phyloP scores from a whole-genome alignment of 2,888 invertebrate genomes.

The Strigamia maritima region DNA sequence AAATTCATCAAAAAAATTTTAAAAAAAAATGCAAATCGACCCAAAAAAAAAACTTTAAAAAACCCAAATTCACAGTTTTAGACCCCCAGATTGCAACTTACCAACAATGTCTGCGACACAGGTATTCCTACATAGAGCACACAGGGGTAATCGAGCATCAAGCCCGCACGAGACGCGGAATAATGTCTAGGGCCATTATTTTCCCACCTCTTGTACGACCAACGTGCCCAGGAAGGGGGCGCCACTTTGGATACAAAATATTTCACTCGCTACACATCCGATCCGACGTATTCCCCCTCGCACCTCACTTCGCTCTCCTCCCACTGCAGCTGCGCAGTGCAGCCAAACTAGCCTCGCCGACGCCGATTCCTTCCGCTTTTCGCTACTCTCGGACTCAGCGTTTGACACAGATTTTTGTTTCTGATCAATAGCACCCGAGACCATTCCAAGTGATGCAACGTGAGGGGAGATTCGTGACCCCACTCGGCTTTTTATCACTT shows the following conservation, averaged over 20 bases:
- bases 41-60: not conserved
- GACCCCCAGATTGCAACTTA: not conserved
- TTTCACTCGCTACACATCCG: conserved; percentile 14
- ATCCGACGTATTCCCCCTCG: conserved; percentile 1
- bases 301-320: not conserved
- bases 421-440: conserved; percentile 12
- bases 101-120: conserved; percentile 32
- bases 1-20: no score
- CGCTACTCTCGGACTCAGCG: not conserved
- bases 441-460: not conserved
- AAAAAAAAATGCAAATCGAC: no score
- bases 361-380: not conserved
- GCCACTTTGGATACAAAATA: conserved; percentile 21
- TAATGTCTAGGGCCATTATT: not conserved
- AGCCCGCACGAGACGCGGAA: conserved; percentile 18
- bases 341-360: not conserved
- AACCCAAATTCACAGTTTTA: not conserved
- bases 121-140: conserved; percentile 34
- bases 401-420: conserved; percentile 12
- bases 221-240: conserved; percentile 18
- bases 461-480: not conserved
- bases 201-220: conserved; percentile 28
- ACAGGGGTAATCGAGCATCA: conserved; percentile 35
- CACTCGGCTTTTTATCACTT: not conserved
- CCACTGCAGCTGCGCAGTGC: conserved; percentile 29